Base-by-base conservation (phyloP, 2,113 vertebrate genomes). In the Clarias magur region DNA sequence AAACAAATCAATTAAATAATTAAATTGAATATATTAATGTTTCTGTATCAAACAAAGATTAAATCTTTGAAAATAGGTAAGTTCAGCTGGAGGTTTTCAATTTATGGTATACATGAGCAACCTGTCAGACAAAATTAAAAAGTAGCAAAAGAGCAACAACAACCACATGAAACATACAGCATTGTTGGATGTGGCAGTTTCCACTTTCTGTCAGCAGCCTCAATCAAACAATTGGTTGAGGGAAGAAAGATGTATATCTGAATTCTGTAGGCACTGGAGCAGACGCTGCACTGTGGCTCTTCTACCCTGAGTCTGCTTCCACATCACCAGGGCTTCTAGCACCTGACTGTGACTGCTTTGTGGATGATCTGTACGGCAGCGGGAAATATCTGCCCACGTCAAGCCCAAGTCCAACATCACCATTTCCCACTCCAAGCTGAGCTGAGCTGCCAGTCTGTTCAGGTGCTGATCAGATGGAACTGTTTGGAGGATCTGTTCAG, bases 341-440 rank as follows among this genome's bases (percentile, higher is more conserved):
- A 95, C 94, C 87, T 98, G 97, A 0, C 93, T 95, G 38, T 96
- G 96, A n/a, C 94, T 80, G 65, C 92, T 96, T 90, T 96, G 93
- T 0, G 92, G 92, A 88, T 99, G 94, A 87, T 96, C 95, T 82
- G 94, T 94, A 83, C 96, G 96, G 82, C 97, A 99, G 67, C 95
- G 95, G 86, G 96, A 97, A 92, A 99, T 62, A 3, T 96, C 95
- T 4, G 91, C 93, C 4, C 93, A 89, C 0, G 96, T 95, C 93
- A 99, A 91, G 6, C 97, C 98, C 92, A 99, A 93, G 9, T 95
- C 95, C 90, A 98, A 90, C 86, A 96, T 91, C 3, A 98, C 86
- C 1, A 91, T 87, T 89, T 99, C 97, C 97, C 97, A 99, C 85
- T 98, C 96, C 0, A 94, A 75, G 3, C 98, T 97, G 12, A 99